A percentile compares a stretch with the other conserved stretches of the same genome.
These are phyloP conservation scores for Chesias legatella DNA, from an alignment of 2,888 invertebrate genomes.

Conservation along the genomic window DNA sequence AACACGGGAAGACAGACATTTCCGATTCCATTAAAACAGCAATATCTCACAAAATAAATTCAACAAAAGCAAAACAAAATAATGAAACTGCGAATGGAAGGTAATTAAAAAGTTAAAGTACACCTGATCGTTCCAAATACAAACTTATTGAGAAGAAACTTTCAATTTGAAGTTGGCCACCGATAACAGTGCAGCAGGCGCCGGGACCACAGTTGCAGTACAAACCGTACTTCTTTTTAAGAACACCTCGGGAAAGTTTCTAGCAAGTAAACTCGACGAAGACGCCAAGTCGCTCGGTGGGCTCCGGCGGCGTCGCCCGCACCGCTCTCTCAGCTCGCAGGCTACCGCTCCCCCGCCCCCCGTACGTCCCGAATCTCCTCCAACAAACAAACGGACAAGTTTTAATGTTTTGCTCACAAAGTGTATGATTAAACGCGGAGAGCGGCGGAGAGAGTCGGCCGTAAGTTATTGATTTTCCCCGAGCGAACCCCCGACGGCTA, in stretches of 20 bases:
- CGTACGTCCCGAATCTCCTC: conserved; percentile 62
- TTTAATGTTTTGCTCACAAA: conserved; percentile 81
- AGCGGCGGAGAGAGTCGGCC: conserved; percentile 79
- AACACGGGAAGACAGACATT: too few relatives aligned
- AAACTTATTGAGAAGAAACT: conserved; percentile 62
- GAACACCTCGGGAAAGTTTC: conserved; percentile 77
- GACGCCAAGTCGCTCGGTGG: conserved; percentile 45
- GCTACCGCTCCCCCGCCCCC: conserved; percentile 38
- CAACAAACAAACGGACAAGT: conserved; percentile 80
- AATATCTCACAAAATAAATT: conserved; percentile 1
- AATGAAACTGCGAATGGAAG: conserved; percentile 16
- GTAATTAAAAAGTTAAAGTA: conserved; percentile 41
- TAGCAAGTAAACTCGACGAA: conserved; percentile 71
- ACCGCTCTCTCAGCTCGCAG: conserved; percentile 42
- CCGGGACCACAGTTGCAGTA: conserved; percentile 64
- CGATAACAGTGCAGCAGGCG: conserved; percentile 71
- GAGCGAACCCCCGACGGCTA: conserved; percentile 74
- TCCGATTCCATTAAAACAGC: neutral
- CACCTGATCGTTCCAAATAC: conserved; percentile 37
- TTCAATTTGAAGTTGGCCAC: conserved; percentile 65
- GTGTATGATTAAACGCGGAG: conserved; percentile 81
- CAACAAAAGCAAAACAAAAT: conserved; percentile 7
- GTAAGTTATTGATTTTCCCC: conserved; percentile 82
- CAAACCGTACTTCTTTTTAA: conserved; percentile 75
- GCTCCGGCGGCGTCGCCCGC: conserved; percentile 47